These are phyloP conservation scores for Monarcha castaneiventris DNA, from an alignment of 2,113 vertebrate genomes.

Conservation along the genomic window DNA sequence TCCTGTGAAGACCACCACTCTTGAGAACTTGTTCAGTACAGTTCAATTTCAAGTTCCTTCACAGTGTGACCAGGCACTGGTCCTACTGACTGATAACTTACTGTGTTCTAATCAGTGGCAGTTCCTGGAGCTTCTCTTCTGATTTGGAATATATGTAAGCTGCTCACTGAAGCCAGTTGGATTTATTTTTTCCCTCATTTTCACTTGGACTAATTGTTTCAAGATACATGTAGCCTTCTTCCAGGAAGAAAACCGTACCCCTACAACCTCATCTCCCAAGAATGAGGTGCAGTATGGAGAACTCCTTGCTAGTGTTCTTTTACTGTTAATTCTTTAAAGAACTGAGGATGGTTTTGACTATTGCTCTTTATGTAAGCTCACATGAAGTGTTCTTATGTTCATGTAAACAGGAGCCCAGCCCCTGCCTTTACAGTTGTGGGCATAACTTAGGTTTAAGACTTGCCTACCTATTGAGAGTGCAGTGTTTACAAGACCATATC, in stretches of 20 bases:
- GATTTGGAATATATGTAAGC: background rate
- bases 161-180: background rate
- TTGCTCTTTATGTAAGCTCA: background rate
- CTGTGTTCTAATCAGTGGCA: background rate
- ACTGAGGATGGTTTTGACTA: background rate
- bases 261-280: background rate
- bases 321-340: background rate
- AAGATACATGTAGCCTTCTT: background rate
- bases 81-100: background rate
- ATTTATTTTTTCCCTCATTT: background rate
- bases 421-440: background rate
- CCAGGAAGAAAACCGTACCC: background rate
- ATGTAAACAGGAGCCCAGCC: background rate
- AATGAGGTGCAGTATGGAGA: background rate
- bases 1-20: background rate
- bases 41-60: background rate
- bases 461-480: background rate
- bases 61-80: background rate
- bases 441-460: background rate
- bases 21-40: background rate
- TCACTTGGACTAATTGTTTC: background rate
- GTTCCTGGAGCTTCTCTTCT: background rate
- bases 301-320: background rate
- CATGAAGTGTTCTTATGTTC: background rate
- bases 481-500: background rate